Percentiles rank a stretch among this genome's conserved stretches.
Conservation (phyloP, 2,888 invertebrate species). For the Fragum fragum region DNA sequence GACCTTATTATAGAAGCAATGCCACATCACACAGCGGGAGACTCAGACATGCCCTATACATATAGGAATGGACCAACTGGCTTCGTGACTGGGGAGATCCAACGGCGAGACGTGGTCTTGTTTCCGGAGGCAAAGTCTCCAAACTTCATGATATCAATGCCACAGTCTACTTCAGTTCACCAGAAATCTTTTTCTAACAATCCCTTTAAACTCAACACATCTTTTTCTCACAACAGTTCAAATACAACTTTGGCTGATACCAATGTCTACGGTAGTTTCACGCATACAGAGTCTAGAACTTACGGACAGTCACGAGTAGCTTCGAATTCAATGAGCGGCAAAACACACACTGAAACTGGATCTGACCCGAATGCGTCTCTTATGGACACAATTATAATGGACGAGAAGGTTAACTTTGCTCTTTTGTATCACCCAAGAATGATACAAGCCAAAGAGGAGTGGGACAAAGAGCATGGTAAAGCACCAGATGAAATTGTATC, state of each 20-base stretch:
- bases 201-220: background rate
- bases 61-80: conserved; percentile 15
- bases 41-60: background rate
- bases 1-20: conserved; percentile 25
- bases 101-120: background rate
- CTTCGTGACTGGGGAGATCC: background rate
- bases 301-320: background rate
- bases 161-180: background rate
- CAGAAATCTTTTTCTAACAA: background rate
- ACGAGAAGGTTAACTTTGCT: conserved; percentile 33
- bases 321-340: background rate
- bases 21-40: conserved; percentile 18
- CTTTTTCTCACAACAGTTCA: background rate
- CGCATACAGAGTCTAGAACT: background rate
- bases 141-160: conserved; percentile 16
- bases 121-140: conserved; percentile 17
- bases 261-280: background rate
- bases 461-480: conserved; percentile 21
- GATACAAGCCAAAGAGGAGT: conserved; percentile 26
- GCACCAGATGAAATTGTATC: conserved; percentile 17
- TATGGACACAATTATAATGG: conserved; percentile 25
- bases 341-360: background rate
- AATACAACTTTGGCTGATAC: background rate
- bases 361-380: conserved; percentile 6
- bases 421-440: conserved; percentile 29